Percentiles rank a stretch among this genome's conserved stretches.
Conservation (phyloP, 2,113 vertebrate genomes). For the Oceanodroma tethys region DNA sequence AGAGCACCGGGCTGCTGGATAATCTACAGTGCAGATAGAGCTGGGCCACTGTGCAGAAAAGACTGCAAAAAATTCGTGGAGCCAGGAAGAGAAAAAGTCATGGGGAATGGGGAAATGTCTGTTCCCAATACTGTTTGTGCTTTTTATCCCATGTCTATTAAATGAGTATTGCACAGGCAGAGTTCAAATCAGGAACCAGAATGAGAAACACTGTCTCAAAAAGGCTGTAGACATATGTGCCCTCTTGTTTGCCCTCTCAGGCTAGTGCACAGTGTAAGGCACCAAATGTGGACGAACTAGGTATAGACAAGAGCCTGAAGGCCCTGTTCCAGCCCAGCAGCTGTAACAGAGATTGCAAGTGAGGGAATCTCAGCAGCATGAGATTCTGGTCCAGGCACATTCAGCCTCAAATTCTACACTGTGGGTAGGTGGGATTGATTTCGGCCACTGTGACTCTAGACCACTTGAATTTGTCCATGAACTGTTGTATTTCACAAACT, state of each 20-base stretch:
- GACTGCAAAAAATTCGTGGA: neutral
- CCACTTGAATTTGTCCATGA: neutral
- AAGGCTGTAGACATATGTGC: neutral
- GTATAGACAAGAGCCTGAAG: neutral
- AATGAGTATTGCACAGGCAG: neutral
- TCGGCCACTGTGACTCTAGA: neutral
- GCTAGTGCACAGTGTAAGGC: neutral
- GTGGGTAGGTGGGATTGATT: accelerated
- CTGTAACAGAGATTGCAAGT: neutral
- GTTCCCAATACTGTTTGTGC: neutral
- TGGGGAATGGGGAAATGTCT: neutral
- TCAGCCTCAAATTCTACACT: neutral
- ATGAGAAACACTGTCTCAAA: neutral
- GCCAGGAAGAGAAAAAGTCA: neutral
- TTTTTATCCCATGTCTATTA: neutral
- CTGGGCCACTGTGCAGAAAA: neutral
- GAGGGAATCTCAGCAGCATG: neutral
- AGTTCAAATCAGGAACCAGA: neutral
- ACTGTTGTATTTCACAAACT: neutral
- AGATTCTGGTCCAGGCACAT: neutral
- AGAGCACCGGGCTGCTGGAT: neutral
- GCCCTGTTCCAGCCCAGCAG: neutral
- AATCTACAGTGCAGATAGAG: neutral
- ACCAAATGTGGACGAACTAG: neutral
- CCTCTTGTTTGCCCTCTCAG: neutral